Evolutionary conservation across 2,888 invertebrate species (phyloP).

Genomic region (Polydrusus pterygomalis): DNA sequence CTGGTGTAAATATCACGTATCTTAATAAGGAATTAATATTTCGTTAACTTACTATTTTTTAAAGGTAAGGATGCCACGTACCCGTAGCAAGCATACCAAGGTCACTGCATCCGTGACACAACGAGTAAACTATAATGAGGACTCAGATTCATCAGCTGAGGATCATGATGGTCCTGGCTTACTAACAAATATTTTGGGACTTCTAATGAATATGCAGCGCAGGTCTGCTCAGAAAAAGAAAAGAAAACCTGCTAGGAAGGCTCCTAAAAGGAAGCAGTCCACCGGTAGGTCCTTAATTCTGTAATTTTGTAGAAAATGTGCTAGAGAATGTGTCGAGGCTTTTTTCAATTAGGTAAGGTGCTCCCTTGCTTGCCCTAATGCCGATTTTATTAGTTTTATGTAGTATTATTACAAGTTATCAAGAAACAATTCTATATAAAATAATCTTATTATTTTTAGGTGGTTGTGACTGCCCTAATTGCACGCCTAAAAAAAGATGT

Average conservation of each 20-base stretch:
- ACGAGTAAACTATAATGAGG: not conserved
- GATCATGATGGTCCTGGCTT: not conserved
- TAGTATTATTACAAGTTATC: no score
- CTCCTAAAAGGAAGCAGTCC: not conserved
- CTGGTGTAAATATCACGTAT: no score
- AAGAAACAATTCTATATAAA: no score
- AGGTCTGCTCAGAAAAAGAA: conserved; percentile 18
- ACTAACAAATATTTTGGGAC: conserved; percentile 20
- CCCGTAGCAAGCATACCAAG: conserved; percentile 13
- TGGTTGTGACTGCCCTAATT: conserved; percentile 6
- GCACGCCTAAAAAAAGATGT: conserved; percentile 17
- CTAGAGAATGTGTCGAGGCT: no score
- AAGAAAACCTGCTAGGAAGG: not conserved
- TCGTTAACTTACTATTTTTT: not conserved
- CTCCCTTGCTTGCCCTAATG: no score
- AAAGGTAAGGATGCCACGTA: conserved; percentile 1
- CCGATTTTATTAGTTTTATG: no score
- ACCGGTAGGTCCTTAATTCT: not conserved
- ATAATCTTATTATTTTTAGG: conserved; percentile 1
- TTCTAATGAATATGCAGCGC: conserved; percentile 26
- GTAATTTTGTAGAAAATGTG: no score
- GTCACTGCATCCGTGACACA: not conserved
- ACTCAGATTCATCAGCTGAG: conserved; percentile 10
- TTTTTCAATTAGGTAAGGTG: no score
- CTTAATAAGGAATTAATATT: no score